Base-by-base conservation (phyloP, 1,140 invertebrate genomes). In the Amyelois transitella region DNA sequence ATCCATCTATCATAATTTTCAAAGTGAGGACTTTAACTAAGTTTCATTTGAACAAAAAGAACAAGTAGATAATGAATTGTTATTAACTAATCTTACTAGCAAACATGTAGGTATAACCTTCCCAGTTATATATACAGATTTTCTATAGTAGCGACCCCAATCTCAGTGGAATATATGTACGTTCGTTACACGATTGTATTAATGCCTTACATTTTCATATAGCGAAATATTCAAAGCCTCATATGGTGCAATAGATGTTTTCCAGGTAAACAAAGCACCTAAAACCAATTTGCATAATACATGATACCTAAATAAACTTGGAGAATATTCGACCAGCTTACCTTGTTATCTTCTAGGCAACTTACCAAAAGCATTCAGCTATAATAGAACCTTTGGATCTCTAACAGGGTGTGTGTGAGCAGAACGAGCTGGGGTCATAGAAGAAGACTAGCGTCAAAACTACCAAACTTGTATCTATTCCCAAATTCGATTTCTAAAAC, bases 361-460 rank as follows among this genome's bases (percentile, higher is more conserved):
- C 66, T 69, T 62, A 69, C 55, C 55, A 51, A 53, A 48, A 57
- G 53, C 49, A 51, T 51, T 44, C 17, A 22, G 48, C 24, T 14
- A 43, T 51, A 51, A 19, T 44, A 57, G 21, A 51, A 57, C 49
- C 45, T 45, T 44, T 47, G 53, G 14, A 24, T 57, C 32, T 62
- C 62, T 71, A 69, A 63, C 62, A 62, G 65, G 70, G 62, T 72
- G 63, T 73, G 72, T 81, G 74, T 75, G 57, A 72, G 70, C 65
- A 66, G 53, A 64, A 70, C 58, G 65, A 73, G 68, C 66, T 62
- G 66, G 76, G 69, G 69, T 63, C 62, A 70, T 6, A 69, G 64
- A 72, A 71, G 77, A 86, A 77, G 80, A 84, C 81, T 85, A 87
- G 73, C 81, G 72, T 78, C 79, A 82, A 85, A 81, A 69, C 82